phyloP scores from a whole-genome alignment of 2,113 vertebrate species.

The Megalops atlanticus region DNA sequence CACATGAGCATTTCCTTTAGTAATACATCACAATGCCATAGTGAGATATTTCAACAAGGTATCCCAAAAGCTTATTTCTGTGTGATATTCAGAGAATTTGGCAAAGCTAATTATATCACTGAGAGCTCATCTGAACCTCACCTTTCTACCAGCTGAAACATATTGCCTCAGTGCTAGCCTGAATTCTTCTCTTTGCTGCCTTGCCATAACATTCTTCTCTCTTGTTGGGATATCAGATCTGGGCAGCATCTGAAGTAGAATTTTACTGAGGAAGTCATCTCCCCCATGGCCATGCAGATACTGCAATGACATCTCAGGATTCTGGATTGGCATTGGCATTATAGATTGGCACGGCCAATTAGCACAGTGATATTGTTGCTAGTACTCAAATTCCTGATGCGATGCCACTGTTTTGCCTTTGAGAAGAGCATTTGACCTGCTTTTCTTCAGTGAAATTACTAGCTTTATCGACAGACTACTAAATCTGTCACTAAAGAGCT shows the following conservation, averaged over 20 bases:
- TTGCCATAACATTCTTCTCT: neutral
- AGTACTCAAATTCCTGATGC: neutral
- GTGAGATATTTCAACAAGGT: neutral
- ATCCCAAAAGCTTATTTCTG: neutral
- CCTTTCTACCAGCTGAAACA: neutral
- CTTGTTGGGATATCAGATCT: neutral
- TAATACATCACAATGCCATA: neutral
- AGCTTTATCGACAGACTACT: neutral
- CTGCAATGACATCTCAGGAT: neutral
- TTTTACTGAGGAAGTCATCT: neutral
- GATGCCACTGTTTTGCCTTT: neutral
- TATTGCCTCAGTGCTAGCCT: neutral
- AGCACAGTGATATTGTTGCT: too few species aligned
- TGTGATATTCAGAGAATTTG: neutral
- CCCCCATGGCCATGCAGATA: neutral
- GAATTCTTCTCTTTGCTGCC: neutral
- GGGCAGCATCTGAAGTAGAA: neutral
- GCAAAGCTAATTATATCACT: neutral
- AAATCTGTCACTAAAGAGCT: neutral
- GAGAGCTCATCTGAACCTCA: neutral
- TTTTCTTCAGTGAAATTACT: neutral
- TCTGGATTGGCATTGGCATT: too few species aligned
- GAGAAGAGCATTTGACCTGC: neutral
- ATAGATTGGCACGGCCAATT: too few species aligned
- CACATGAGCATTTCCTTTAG: neutral